Base-by-base conservation (phyloP, 2,113 vertebrate genomes). In the Synodontis membranacea region DNA sequence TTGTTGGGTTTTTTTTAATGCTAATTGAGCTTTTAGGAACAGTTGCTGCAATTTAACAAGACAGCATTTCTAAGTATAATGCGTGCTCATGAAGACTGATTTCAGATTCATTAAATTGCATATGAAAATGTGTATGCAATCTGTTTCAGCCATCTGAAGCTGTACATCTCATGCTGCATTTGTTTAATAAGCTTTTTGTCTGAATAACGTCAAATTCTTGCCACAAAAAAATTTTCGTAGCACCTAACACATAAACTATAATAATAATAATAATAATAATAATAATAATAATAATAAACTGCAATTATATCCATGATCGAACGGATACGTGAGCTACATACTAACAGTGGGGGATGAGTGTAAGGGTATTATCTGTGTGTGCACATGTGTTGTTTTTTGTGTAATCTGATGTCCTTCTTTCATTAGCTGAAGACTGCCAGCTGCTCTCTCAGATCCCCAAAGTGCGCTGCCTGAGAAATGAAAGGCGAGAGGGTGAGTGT, bases 391-490 rank as follows among this genome's bases (percentile, higher is more conserved):
- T 85, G 48, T 78, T 78, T 82, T 72, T 46, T 66, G 64, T 50
- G 84, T 83, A 80, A 87, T 82, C 72, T 79, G 79, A 75, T 68
- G n/a, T 85, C 37, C 64, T 54, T 85, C 19, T 76, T 60, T 89
- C 86, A 79, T 84, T 91, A 99, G 98, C 97, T 90, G 97, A 99
- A 39, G 97, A 99, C 93, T 99, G 98, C 92, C 96, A 97, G 92
- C 97, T 99, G 90, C 97, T 99, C 85, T 94, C 96, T 54, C 97
- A 96, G 94, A 97, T 99, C 90, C 97, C 97, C 80, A 99, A 98
- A 92, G 96, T 99, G 86, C 97, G 95, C 89, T 99, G 98, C 92
- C 93, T 99, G 84, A 96, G 97, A 87, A 99, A 99, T 79, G 94
- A 88, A 39, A 93, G 94, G 11, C 92, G 98, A 92, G 97, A 99